Conservation (phyloP, 1,140 invertebrate genomes). For the Agrypnia vestita region DNA sequence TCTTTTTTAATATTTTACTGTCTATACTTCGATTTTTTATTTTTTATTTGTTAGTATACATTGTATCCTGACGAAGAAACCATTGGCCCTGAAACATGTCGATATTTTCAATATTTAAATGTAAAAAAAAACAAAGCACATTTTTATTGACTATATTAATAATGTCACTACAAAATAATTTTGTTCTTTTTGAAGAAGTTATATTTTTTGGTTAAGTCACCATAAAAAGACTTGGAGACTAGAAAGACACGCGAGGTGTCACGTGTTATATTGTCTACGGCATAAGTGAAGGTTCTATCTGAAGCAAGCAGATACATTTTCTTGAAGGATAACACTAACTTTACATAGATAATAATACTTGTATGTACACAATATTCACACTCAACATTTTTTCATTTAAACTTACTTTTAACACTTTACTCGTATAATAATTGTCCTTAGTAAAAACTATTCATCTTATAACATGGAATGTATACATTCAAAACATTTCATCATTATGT, state of each 20-base stretch:
- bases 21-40: too few species aligned
- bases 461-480: slow-evolving; percentile 41
- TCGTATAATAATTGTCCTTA: slow-evolving; percentile 44
- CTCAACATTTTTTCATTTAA: slow-evolving; percentile 41
- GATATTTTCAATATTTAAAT: too few species aligned
- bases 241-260: slow-evolving; percentile 43
- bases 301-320: slow-evolving; percentile 52
- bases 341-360: slow-evolving; percentile 23
- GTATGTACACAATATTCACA: slow-evolving; percentile 54
- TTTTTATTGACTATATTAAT: too few species aligned
- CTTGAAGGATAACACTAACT: slow-evolving; percentile 29
- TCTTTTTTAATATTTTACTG: too few species aligned
- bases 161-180: too few species aligned
- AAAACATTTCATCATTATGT: neutral
- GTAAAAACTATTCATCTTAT: slow-evolving; percentile 33
- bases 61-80: too few species aligned
- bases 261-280: slow-evolving; percentile 59
- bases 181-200: too few species aligned
- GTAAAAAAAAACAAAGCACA: too few species aligned
- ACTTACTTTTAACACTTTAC: slow-evolving; percentile 44
- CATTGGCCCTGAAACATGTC: too few species aligned
- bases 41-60: too few species aligned
- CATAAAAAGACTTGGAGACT: slow-evolving; percentile 22
- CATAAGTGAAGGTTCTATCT: slow-evolving; percentile 60
- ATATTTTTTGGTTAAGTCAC: too few species aligned